A percentile compares a stretch with the other conserved stretches of the same genome.
phyloP scores from a whole-genome alignment of 2,113 vertebrate species.

The Catharus minimus region DNA sequence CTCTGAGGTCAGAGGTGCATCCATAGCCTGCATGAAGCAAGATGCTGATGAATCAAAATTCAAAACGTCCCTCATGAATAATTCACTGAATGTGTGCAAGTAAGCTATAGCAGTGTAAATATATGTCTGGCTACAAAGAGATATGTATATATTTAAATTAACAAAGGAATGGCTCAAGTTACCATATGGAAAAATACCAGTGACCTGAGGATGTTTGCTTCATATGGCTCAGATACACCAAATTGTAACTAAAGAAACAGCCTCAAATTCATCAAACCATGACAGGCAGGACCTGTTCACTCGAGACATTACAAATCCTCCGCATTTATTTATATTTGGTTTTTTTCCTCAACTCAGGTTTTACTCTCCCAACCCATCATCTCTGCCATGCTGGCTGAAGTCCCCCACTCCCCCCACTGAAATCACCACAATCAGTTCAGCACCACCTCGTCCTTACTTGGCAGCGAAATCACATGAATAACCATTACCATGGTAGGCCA shows the following conservation, averaged over 20 bases:
- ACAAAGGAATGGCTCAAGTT: background rate
- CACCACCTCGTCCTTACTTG: background rate
- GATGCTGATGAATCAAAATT: slow-evolving; percentile 25
- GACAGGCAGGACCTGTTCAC: no score
- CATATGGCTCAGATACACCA: background rate
- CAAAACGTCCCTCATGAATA: slow-evolving; percentile 22
- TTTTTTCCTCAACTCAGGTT: background rate
- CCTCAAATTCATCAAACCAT: background rate
- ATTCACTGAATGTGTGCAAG: background rate
- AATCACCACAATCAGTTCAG: background rate
- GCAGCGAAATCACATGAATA: slow-evolving; percentile 38
- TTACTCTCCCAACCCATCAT: background rate
- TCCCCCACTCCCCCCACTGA: background rate
- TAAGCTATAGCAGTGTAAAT: background rate
- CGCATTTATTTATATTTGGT: rapidly evolving
- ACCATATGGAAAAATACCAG: background rate
- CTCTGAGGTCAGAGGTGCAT: background rate
- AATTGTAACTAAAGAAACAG: background rate
- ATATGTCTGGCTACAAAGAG: background rate
- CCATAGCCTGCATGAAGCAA: background rate
- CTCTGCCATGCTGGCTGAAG: rapidly evolving
- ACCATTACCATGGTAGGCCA: background rate
- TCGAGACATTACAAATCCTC: background rate
- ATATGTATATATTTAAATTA: background rate
- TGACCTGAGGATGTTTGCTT: background rate